Evolutionary conservation across 2,113 vertebrate genomes (phyloP).

Genomic region (Heloderma charlesbogerti): DNA sequence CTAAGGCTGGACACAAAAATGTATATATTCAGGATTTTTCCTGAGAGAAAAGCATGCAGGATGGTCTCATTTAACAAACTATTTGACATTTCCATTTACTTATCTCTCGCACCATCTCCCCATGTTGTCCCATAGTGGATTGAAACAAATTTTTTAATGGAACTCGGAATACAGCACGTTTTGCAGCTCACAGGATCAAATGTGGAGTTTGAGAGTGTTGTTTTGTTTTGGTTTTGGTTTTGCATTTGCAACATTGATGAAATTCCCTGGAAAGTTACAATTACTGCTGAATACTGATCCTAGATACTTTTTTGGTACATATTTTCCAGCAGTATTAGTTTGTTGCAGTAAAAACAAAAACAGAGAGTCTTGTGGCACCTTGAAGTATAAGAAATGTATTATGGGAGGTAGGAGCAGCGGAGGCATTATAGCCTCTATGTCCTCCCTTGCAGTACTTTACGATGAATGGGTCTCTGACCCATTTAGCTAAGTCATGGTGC

Average conservation of each 20-base stretch:
- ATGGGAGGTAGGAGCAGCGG: no score
- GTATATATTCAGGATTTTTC: constrained; percentile 39
- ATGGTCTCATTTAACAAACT: not conserved
- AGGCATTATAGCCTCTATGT: no score
- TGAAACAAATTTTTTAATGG: not conserved
- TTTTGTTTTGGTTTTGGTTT: not conserved
- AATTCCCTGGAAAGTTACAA: not conserved
- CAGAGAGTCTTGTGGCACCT: no score
- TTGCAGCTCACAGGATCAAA: not conserved
- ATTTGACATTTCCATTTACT: not conserved
- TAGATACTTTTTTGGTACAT: not conserved
- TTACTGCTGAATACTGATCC: not conserved
- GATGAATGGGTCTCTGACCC: no score
- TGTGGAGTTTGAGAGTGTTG: not conserved
- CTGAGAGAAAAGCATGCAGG: constrained; percentile 20
- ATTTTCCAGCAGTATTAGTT: no score
- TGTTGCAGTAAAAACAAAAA: no score
- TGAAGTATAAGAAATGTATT: no score
- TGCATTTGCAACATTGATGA: not conserved
- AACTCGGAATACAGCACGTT: not conserved
- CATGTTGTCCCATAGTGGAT: not conserved
- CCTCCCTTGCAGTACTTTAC: no score
- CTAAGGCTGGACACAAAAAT: constrained; percentile 13
- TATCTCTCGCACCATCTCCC: constrained; percentile 24
- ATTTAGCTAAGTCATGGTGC: no score